Evolutionary conservation across 2,113 vertebrate species (phyloP), one percentile per base, ranked within the genome.

Genomic region (Actinemys pallida): DNA sequence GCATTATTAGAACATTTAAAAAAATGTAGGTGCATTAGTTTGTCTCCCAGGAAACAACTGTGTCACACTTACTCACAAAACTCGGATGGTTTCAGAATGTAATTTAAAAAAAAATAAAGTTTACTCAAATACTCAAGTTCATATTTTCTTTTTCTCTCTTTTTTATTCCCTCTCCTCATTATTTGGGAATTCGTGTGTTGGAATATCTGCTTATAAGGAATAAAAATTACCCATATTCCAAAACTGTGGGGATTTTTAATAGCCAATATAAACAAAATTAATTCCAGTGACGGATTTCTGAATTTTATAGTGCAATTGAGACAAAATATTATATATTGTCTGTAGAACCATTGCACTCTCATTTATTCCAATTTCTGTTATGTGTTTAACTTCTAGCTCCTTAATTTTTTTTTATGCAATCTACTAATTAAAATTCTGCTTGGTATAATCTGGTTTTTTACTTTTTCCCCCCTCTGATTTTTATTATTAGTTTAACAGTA

Each of bases 221-320:
- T 87, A 90, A 88, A 94, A 35, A 49, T 84, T 54, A 50, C 69
- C 39, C 11, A 89, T 52, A 94, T 94, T 96, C 95, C n/a, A 81
- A 42, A 83, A 81, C 27, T 86, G 65, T 88, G 85, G 65, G 8
- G 85, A 94, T 95, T 91, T 89, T 88, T 83, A 78, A 92, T 86
- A 96, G 86, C 35, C 93, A 96, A 92, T 92, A 95, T 83, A 97
- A 97, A 92, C 78, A 95, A 90, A 80, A 62, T 78, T 93, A 93
- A 95, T 97, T 96, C 92, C 47, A 92, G 22, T 94, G 81, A 89
- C 49, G 89, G 88, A 97, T 83, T 75, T 88, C 84, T 76, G 17
- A 89, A 54, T 86, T 97, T 93, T 93, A 83, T 57, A 93, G 89
- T 80, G 69, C 47, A 95, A 78, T 50, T 2, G 93, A 97, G 95